Evolutionary conservation across 1,140 invertebrate species (phyloP), one percentile per base, ranked within the genome.

Genomic region (Trachymyrmex cornetzi): DNA sequence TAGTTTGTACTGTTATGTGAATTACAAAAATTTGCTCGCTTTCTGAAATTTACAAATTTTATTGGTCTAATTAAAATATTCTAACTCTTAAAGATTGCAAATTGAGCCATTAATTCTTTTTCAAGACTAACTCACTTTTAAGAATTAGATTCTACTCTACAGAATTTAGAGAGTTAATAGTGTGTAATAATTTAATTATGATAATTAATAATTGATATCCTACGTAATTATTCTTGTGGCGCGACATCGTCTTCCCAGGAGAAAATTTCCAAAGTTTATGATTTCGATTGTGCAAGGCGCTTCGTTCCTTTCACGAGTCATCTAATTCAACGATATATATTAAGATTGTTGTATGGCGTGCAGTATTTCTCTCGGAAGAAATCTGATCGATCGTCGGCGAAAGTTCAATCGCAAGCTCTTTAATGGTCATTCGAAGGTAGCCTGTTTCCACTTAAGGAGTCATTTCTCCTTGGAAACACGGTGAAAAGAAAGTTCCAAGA

Each of bases 401-500:
- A 86, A 91, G 87, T 88, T 87, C 67, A 85, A 85, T 87, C 74
- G 69, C 53, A 59, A 77, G 55, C 84, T 84, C 87, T 75, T 86
- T 72, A 87, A 86, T 77, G 74, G 77, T 80, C 85, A 50, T 24
- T 86, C 74, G 44, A 84, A 59, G 34, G 66, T 75, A 86, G 88
- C 77, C 77, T 57, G 59, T 86, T 89, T 86, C 82, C 75, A 27
- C 67, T 86, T 91, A 80, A 75, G 79, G 74, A 74, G 9, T 79
- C 48, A 59, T 77, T 89, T 64, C 74, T 79, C 34, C 77, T 6
- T 64, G 79, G 61, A 89, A 87, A 89, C 55, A 19, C 55, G 59
- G 61, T 69, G 85, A 87, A 90, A 85, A 90, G 89, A 87, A 48
- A 69, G 79, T 89, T 89, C 55, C 67, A 9, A 84, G 88, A 90